Base-by-base conservation (phyloP, 2,113 vertebrate genomes). In the Enhydra lutris region DNA sequence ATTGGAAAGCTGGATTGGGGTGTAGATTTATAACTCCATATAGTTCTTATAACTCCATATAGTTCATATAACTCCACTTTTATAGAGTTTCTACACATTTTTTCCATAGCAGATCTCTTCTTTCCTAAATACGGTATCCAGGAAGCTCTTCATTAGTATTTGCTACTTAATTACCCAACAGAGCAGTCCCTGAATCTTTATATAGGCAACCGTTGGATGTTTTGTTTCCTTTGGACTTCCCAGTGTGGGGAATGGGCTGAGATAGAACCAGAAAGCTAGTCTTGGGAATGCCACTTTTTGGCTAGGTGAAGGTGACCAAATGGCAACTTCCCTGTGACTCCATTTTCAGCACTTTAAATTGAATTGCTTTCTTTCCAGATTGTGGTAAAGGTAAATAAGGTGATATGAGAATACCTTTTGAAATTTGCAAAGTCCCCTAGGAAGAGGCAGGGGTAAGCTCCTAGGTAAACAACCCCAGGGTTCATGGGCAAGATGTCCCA, bases 11-110 rank as follows among this genome's bases (percentile, higher is more conserved):
- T 94, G 67, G 81, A 91, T 91, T 76, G 76, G 5, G 4, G 23
- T 7, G 26, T 15, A 52, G 67, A 87, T 96, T 97, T 97, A 91
- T 92, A 87, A 96, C 89, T 94, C 21, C 52, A 4, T 87, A n/a
- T 14, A 86, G 45, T 47, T 91, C 21, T 67, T 95, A 93, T 90
- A 87, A 96, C 89, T 94, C 18, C 52, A 4, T 87, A n/a, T 18
- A 82, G 39, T 47, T 91, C 29, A 59, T 95, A 9, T 59, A 59
- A 59, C 21, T 59, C 57, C 7, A 59, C 57, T 91, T 24, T 67
- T 94, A 12, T 50, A 47, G 34, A 65, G 17, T 91, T 90, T 95
- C 47, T 95, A 21, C 11, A 91, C 31, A 45, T 45, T 23, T 1
- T 57, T 67, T 73, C 13, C 10, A 52, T 69, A 90, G 76, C 11